Evolutionary conservation across 2,888 invertebrate species (phyloP).

Genomic region (Dynastes grantii): DNA sequence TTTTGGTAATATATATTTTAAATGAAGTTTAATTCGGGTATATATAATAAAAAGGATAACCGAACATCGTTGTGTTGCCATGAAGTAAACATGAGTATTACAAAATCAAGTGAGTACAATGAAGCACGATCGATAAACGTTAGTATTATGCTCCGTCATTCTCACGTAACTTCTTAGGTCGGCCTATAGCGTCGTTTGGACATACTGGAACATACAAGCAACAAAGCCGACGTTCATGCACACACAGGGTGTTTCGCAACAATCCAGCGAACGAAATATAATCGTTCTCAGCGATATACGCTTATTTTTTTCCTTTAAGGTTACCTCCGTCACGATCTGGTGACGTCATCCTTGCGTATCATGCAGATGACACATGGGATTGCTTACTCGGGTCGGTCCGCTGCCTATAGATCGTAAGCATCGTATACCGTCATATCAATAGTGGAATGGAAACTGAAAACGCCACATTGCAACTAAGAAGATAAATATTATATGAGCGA

Average conservation of each 20-base stretch:
- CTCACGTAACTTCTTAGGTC: slow-evolving; percentile 35
- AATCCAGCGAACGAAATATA: slow-evolving; percentile 19
- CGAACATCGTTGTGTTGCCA: slow-evolving; percentile 30
- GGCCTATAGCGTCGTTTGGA: slow-evolving; percentile 1
- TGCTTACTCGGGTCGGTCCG: slow-evolving; percentile 37
- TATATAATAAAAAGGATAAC: slow-evolving; percentile 9
- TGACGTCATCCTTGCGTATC: slow-evolving; percentile 47
- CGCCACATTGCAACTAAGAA: slow-evolving; percentile 51
- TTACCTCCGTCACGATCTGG: slow-evolving; percentile 41
- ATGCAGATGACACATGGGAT: slow-evolving; percentile 47
- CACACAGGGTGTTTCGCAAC: slow-evolving; percentile 42
- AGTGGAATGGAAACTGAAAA: slow-evolving; percentile 52
- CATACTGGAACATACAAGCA: background rate
- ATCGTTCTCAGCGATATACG: background rate
- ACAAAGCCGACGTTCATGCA: background rate
- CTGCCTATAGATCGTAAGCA: slow-evolving; percentile 11
- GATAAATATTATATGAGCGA: slow-evolving; percentile 58
- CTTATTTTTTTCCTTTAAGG: slow-evolving; percentile 22
- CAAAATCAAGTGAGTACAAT: slow-evolving; percentile 37
- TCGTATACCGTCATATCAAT: slow-evolving; percentile 45
- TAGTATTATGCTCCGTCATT: slow-evolving; percentile 36
- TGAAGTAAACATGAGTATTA: slow-evolving; percentile 37
- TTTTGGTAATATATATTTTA: too few relatives aligned
- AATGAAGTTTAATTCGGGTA: background rate
- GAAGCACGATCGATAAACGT: slow-evolving; percentile 38